Evolutionary conservation across 2,888 invertebrate genomes (phyloP).

Genomic region (Callyntrura sp.): DNA sequence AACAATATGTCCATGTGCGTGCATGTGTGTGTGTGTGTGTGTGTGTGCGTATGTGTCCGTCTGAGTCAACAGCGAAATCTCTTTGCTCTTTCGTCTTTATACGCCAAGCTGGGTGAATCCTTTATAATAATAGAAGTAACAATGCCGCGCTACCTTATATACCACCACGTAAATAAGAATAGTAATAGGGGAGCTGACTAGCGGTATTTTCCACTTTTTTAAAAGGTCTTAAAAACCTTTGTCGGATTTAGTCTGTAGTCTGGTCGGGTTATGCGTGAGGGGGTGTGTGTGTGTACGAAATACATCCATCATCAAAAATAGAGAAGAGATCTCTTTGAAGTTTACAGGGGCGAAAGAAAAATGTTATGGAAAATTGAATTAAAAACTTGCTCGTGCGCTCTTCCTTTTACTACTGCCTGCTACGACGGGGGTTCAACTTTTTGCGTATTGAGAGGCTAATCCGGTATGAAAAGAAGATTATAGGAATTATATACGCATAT

Average conservation of each 20-base stretch:
- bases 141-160: conserved; percentile 4
- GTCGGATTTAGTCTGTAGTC: background rate
- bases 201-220: conserved; percentile 29
- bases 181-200: no score
- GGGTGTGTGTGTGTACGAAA: background rate
- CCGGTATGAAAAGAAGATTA: conserved; percentile 15
- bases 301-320: conserved; percentile 56
- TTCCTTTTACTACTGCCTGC: background rate
- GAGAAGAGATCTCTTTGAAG: conserved; percentile 58
- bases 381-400: conserved; percentile 45
- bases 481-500: no score
- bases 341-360: conserved; percentile 56
- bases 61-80: background rate
- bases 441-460: conserved; percentile 10
- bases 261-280: background rate
- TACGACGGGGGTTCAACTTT: background rate
- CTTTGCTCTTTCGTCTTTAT: conserved; percentile 19
- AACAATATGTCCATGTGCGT: conserved; percentile 60
- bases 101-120: background rate
- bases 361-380: conserved; percentile 69
- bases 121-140: conserved; percentile 5
- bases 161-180: background rate
- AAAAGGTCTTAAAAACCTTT: conserved; percentile 3
- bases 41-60: background rate
- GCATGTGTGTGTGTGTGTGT: no score